Evolutionary conservation across 2,888 invertebrate species (phyloP), one percentile per base, ranked within the genome.

Genomic region (Drosophila kambysellisi): DNA sequence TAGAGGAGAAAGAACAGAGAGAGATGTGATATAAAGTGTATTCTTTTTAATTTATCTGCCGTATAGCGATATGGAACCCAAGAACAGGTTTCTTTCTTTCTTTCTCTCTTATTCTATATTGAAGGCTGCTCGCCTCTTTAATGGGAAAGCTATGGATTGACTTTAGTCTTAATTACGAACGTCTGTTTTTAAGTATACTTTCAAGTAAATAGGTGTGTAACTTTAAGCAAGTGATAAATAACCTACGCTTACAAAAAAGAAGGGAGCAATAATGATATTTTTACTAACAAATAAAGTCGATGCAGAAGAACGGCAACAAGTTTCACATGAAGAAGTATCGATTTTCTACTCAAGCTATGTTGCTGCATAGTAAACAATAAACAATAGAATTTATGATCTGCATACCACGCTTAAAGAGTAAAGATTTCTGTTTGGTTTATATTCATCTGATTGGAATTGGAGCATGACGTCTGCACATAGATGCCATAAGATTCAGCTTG

Each of bases 1-100:
- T 46, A 63, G 66, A 51, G 43, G 5, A 43, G 43, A 37, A 17
- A 37, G 37, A 37, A 37, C 3, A 58, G n/a, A 70, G 67, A 67
- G 58, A 60, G 65, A 59, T 39, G 32, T 32, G 9, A 32, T 9
- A 32, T 17, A 5, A 78, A 62, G 50, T 65, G 46, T 57, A 66
- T 78, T 37, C n/a, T 35, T 52, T 57, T 54, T 33, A 60, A 54
- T 59, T 51, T 88, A 80, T 72, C 81, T 74, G 77, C 58, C 20
- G 15, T 74, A 56, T 69, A 52, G 46, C 25, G 33, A 41, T 62
- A n/a, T 60, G 62, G 69, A 74, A 74, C 15, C 58, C 20, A 43
- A 66, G 57, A 77, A 79, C 76, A 61, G 60, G 79, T 79, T 77
- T 69, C 9, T 12, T 52, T 41, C 37, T 53, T 37, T 35, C 3